A percentile compares a stretch with the other conserved stretches of the same genome.
These are phyloP conservation scores for Chloropsis cyanopogon DNA, from an alignment of 2,113 vertebrate species.

Conservation along the genomic window DNA sequence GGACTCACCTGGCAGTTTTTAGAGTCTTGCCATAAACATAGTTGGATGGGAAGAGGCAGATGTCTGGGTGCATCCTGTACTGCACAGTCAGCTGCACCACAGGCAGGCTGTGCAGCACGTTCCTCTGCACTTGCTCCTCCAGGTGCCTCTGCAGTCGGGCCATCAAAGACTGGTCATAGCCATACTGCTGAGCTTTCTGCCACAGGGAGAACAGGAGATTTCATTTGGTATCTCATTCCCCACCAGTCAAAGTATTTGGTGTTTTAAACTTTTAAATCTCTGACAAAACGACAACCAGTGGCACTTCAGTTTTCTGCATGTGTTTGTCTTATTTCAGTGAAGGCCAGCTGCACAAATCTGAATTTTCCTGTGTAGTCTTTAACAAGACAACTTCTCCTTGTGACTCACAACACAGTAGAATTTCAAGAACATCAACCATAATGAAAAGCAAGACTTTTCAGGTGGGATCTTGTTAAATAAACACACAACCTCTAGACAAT, in stretches of 20 bases:
- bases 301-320: neutral
- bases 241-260: neutral
- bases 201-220: neutral
- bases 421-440: neutral
- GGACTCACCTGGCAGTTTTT: conserved; percentile 74
- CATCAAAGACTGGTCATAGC: conserved; percentile 84
- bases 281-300: neutral
- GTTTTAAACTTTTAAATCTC: neutral
- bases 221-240: neutral
- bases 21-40: conserved; percentile 77
- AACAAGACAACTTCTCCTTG: neutral
- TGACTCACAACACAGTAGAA: neutral
- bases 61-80: conserved; percentile 88
- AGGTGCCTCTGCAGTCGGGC: conserved; percentile 75
- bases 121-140: conserved; percentile 50
- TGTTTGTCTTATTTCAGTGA: neutral
- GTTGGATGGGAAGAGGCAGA: conserved; percentile 84
- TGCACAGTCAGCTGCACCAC: conserved; percentile 77
- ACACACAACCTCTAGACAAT: neutral
- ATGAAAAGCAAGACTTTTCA: neutral
- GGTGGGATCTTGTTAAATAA: neutral
- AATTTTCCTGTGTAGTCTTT: neutral
- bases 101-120: neutral
- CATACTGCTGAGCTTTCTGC: conserved; percentile 80
- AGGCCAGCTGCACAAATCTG: neutral